Conservation (phyloP, 2,888 invertebrate species). For the Patella depressa region DNA sequence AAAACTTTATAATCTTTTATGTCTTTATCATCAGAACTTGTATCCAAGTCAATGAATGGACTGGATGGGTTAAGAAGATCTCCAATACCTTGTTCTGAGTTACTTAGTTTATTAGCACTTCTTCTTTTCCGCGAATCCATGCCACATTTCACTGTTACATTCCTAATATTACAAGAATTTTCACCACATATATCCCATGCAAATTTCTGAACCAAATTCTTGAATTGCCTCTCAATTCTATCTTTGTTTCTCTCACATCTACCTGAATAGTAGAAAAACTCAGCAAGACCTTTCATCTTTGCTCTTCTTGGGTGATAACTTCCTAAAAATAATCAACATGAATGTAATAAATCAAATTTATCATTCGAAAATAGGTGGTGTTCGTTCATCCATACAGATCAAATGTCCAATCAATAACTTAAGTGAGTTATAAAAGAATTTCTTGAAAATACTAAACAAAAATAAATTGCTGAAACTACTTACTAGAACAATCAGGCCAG, state of each 20-base stretch:
- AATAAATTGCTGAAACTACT: conserved; percentile 11
- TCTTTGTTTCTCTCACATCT: conserved; percentile 26
- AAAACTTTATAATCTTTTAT: neutral
- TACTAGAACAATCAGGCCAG: conserved; percentile 45
- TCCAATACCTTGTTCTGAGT: no score
- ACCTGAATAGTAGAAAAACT: conserved; percentile 37
- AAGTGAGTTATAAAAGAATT: no score
- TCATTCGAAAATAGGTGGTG: no score
- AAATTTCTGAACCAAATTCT: conserved; percentile 17
- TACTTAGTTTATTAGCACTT: conserved; percentile 6
- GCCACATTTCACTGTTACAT: conserved; percentile 35
- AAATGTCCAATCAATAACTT: no score
- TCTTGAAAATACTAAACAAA: no score
- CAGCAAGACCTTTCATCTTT: conserved; percentile 26
- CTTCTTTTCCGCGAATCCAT: conserved; percentile 24
- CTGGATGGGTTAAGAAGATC: neutral
- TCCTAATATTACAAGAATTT: conserved; percentile 25
- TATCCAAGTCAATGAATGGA: neutral
- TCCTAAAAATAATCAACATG: conserved; percentile 24
- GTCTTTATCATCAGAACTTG: neutral
- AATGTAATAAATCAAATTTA: neutral
- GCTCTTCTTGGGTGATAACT: conserved; percentile 31
- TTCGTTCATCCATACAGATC: no score
- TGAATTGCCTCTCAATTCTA: conserved; percentile 29
- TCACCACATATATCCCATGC: conserved; percentile 31